A percentile compares a stretch with the other conserved stretches of the same genome.
These are phyloP conservation scores for Rhabdomys dilectus DNA, from an alignment of 2,113 vertebrate species.

Conservation along the genomic window DNA sequence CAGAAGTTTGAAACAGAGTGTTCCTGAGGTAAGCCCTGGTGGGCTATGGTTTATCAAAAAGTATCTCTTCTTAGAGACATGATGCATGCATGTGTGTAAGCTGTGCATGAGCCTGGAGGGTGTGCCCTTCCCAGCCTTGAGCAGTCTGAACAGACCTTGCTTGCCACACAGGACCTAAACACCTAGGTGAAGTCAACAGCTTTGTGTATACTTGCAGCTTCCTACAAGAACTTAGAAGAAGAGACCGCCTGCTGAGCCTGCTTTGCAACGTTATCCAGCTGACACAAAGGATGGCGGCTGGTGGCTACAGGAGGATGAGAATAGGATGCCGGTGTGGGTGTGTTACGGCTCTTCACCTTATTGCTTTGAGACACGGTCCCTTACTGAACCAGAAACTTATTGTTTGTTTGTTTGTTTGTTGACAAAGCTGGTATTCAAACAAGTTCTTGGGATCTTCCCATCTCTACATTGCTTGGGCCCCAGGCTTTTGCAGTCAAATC, in stretches of 20 bases:
- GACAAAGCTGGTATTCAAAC: not conserved
- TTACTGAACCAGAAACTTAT: not conserved
- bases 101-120: not conserved
- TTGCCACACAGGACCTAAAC: no score
- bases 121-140: no score
- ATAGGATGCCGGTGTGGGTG: not conserved
- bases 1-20: not conserved
- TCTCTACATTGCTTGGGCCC: not conserved
- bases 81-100: not conserved
- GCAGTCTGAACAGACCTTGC: no score
- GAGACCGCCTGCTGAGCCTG: no score
- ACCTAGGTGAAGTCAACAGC: no score
- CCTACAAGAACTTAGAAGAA: no score
- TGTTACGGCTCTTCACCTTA: not conserved
- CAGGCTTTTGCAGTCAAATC: not conserved
- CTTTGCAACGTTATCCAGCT: no score
- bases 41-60: not conserved
- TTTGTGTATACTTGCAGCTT: no score
- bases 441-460: not conserved
- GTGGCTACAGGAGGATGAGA: not conserved
- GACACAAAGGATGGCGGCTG: no score
- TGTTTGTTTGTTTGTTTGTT: no score
- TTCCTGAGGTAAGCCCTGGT: not conserved
- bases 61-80: not conserved
- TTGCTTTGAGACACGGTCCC: not conserved